A percentile compares a stretch with the other conserved stretches of the same genome.
Evolutionary conservation across 37 sponge, comb jelly and placozoan genomes (phyloP).

Genomic region (Cladorhizidae sp.): DNA sequence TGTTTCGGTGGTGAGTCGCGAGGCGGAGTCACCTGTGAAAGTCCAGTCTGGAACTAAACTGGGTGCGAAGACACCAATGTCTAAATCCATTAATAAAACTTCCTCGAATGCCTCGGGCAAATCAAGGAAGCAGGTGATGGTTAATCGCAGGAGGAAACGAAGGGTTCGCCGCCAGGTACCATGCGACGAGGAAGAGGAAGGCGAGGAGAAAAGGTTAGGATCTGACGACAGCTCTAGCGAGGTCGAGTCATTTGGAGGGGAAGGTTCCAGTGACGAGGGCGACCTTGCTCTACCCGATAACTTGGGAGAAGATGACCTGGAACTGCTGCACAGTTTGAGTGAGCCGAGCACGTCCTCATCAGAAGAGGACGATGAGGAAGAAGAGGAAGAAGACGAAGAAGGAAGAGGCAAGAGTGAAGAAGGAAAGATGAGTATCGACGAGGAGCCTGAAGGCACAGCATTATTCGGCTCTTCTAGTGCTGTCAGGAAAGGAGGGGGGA

Average conservation of each 20-base stretch:
- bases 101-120: background rate
- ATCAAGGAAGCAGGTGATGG: background rate
- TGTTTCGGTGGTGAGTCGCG: background rate
- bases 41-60: conserved; percentile 18
- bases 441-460: background rate
- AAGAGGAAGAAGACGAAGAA: background rate
- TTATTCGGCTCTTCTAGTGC: background rate
- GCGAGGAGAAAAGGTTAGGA: background rate
- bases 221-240: conserved; percentile 16
- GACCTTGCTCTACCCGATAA: conserved; percentile 28
- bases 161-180: background rate
- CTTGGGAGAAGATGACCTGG: conserved; percentile 33
- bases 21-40: background rate
- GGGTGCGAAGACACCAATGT: background rate
- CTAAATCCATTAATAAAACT: background rate
- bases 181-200: conserved; percentile 27
- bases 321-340: conserved; percentile 52
- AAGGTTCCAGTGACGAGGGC: conserved; percentile 6
- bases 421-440: no score
- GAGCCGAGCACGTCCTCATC: conserved; percentile 27
- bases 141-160: conserved; percentile 31
- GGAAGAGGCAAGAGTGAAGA: background rate
- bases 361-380: conserved; percentile 34
- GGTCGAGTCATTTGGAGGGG: conserved; percentile 1
- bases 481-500: conserved; percentile 11